Percentiles rank a stretch among this genome's conserved stretches.
These are phyloP conservation scores for Tanytarsus gracilentus DNA, from an alignment of 2,888 invertebrate genomes.

Conservation along the genomic window DNA sequence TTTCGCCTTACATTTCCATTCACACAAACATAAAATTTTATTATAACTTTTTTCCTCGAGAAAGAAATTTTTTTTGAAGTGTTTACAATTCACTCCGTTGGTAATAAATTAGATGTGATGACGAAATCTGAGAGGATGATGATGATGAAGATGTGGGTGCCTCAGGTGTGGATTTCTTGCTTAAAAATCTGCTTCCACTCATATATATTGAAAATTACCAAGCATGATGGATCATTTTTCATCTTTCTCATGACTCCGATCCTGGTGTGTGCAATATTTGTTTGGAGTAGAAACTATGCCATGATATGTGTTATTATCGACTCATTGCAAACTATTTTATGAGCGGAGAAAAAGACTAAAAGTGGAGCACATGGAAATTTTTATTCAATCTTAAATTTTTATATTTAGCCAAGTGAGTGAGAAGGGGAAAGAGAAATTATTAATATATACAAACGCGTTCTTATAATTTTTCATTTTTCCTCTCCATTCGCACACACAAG, in stretches of 20 bases:
- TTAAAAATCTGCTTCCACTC: too few species aligned
- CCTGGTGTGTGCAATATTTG: too few species aligned
- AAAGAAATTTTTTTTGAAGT: constrained; percentile 5
- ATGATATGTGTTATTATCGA: too few species aligned
- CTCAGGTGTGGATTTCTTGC: constrained; percentile 7
- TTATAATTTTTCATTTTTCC: neutral
- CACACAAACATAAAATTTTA: neutral
- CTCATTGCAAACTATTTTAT: too few species aligned
- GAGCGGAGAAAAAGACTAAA: too few species aligned
- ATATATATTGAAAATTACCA: neutral
- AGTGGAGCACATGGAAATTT: too few species aligned
- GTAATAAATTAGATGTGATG: constrained; percentile 16
- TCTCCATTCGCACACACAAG: neutral
- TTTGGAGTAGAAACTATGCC: too few species aligned
- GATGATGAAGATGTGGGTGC: neutral
- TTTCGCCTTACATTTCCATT: neutral
- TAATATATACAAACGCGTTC: neutral
- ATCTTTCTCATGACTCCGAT: too few species aligned
- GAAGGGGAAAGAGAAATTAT: neutral
- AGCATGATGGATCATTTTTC: too few species aligned
- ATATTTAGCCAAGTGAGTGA: neutral
- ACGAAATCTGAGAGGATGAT: neutral
- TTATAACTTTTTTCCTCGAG: neutral
- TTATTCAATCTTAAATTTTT: neutral
- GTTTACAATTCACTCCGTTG: constrained; percentile 1